Percentiles rank a stretch among this genome's conserved stretches.
phyloP scores from a whole-genome alignment of 2,797 vertebrate species.

The Spinibarbus caldwelli region DNA sequence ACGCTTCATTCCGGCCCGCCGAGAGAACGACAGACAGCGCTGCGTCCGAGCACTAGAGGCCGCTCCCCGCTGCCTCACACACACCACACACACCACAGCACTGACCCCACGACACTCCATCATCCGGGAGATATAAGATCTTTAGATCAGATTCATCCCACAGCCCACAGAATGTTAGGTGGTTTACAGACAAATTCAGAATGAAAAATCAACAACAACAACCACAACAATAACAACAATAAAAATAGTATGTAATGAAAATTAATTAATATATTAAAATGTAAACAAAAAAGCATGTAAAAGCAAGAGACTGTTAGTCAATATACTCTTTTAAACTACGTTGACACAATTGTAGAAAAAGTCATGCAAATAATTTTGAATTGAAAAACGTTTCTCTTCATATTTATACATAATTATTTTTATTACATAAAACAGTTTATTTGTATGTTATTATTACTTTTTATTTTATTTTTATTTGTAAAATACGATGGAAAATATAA shows the following conservation, averaged over 20 bases:
- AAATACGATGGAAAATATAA: neutral
- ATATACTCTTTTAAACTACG: neutral
- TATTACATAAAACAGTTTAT: neutral
- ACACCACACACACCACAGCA: neutral
- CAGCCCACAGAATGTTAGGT: too few relatives aligned
- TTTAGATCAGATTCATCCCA: too few relatives aligned
- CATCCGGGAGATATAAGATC: too few relatives aligned
- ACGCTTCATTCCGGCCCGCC: constrained; percentile 16
- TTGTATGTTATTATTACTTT: neutral
- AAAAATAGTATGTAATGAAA: neutral
- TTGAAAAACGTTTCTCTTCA: neutral
- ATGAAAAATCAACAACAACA: neutral
- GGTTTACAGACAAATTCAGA: neutral
- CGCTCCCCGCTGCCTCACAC: neutral
- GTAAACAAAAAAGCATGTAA: neutral
- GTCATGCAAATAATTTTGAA: neutral
- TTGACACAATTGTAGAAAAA: neutral
- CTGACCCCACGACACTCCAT: too few relatives aligned
- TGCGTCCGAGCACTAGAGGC: constrained; percentile 31
- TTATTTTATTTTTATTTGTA: neutral
- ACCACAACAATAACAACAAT: neutral
- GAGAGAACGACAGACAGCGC: neutral
- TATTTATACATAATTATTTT: neutral
- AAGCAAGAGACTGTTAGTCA: neutral
- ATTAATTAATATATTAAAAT: neutral